Base-by-base conservation (phyloP, 2,888 invertebrate genomes). In the Mongoloraphidia duomilia region DNA sequence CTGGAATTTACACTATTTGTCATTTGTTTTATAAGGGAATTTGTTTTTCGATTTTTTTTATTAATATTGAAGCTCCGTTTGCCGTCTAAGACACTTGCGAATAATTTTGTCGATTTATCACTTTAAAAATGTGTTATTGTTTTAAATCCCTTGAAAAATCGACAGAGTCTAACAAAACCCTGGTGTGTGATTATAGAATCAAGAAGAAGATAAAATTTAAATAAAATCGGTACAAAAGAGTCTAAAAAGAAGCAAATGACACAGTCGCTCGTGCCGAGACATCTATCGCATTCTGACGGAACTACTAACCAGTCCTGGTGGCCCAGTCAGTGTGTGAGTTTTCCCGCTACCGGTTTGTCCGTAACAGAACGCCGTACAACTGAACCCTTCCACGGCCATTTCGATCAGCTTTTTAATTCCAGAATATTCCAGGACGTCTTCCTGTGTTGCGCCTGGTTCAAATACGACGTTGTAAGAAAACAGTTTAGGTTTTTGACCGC, bases 331-430 rank as follows among this genome's bases (percentile, higher is more conserved):
- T 0, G 95, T 95, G 64, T 94, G 93, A 0, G 95, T 95, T 71
- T 95, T 95, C 6, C 95, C 95, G 56, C 92, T 92, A 41, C 95
- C 94, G 0, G 95, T 95, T 71, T 95, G 95, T 2, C 95, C 95
- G 68, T 95, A 95, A 63, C 95, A 95, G 68, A 95, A 90, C 33
- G 86, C 88, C 1, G 95, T 95, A 62, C 92, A 91, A 34, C 88
- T 84, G 66, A 92, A 95, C 17, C 95, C 95, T 63, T 92, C 91
- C 37, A 94, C 80, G 1, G 92, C 88, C 91, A 94, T 93, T 65
- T 93, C 90, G 50, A 95, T 80, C 12, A 95, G 79, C 46, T 88
- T 75, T 63, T 89, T 92, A 52, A 94, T 80, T 1, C 94, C 94
- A 0, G 87, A 92, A 69, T 86, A 89, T 63, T 92, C 87, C 51